phyloP scores from a whole-genome alignment of 2,888 invertebrate genomes.

The Microplitis manilae region DNA sequence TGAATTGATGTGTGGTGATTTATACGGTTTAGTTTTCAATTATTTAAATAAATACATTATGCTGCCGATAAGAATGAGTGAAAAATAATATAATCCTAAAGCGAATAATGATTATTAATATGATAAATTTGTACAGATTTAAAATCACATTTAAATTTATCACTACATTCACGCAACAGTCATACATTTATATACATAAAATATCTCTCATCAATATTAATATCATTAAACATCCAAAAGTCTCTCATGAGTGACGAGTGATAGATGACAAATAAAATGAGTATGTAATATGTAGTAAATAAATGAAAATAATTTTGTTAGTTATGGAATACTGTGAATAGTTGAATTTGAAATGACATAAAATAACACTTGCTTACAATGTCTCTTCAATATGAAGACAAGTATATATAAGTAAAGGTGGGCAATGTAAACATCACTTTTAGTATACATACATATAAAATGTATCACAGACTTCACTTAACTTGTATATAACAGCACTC shows the following conservation, averaged over 20 bases:
- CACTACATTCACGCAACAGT: background rate
- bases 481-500: constrained; percentile 38
- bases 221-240: constrained; percentile 27
- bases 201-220: constrained; percentile 1
- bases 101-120: background rate
- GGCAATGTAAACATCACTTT: constrained; percentile 22
- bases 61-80: background rate
- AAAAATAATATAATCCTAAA: background rate
- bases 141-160: background rate
- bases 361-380: constrained; percentile 36
- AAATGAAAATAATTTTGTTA: background rate
- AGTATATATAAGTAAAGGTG: constrained; percentile 18
- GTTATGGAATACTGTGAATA: background rate
- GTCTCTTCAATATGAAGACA: constrained; percentile 1
- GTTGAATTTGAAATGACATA: constrained; percentile 14
- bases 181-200: background rate
- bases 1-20: background rate
- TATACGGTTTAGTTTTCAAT: background rate
- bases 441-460: constrained; percentile 52
- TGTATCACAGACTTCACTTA: constrained; percentile 65
- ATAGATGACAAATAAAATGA: constrained; percentile 9
- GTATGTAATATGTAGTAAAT: background rate
- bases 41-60: background rate
- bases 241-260: constrained; percentile 6
- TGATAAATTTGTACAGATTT: background rate